These are phyloP conservation scores for Urophycis tenuis DNA, from an alignment of 2,797 vertebrate genomes.

Conservation along the genomic window DNA sequence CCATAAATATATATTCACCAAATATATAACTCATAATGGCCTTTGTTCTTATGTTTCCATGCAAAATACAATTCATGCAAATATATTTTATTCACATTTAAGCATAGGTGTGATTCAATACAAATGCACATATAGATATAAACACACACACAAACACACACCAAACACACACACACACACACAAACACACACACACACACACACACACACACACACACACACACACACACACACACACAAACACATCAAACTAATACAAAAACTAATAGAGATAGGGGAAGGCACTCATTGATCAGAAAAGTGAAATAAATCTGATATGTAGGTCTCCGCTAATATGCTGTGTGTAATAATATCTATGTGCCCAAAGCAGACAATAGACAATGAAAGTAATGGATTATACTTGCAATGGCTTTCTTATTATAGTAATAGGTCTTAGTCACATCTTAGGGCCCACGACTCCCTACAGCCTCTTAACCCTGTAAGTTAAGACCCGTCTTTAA, in stretches of 20 bases:
- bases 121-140: background rate
- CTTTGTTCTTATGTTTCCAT: background rate
- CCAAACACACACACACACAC: background rate
- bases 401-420: slow-evolving; percentile 48
- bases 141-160: background rate
- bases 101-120: background rate
- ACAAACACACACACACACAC: background rate
- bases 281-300: background rate
- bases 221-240: background rate
- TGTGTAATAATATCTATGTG: background rate
- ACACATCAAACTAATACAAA: background rate
- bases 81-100: background rate
- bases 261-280: background rate
- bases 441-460: slow-evolving; percentile 48
- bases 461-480: slow-evolving; percentile 27
- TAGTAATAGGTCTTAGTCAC: slow-evolving; percentile 42
- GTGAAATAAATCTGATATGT: background rate
- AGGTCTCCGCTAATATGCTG: background rate
- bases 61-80: background rate
- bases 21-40: background rate
- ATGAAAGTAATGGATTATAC: slow-evolving; percentile 34
- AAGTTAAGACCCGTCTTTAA: slow-evolving; percentile 25
- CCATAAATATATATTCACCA: background rate
- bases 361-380: background rate
- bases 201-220: background rate